phyloP scores from a whole-genome alignment of 2,888 invertebrate genomes.

The Drosophila neonasuta region DNA sequence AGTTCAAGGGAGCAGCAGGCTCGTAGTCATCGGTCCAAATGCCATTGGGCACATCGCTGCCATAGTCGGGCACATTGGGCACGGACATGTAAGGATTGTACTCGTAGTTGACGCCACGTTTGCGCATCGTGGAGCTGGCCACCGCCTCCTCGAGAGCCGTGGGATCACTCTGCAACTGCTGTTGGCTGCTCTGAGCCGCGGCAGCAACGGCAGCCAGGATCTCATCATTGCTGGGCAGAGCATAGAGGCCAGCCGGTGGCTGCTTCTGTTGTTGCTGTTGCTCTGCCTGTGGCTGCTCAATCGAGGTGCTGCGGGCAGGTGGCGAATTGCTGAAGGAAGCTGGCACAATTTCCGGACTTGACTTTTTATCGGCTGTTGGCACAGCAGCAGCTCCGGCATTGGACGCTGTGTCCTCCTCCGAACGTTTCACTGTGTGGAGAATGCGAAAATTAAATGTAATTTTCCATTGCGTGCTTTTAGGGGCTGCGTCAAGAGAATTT shows the following conservation, averaged over 20 bases:
- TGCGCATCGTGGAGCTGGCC: slow-evolving; percentile 74
- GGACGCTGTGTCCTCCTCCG: slow-evolving; percentile 35
- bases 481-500: slow-evolving; percentile 50
- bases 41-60: slow-evolving; percentile 72
- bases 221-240: slow-evolving; percentile 73
- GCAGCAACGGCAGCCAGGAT: slow-evolving; percentile 79
- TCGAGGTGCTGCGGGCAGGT: slow-evolving; percentile 44
- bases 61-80: slow-evolving; percentile 46
- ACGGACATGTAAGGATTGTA: slow-evolving; percentile 65
- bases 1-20: slow-evolving; percentile 63
- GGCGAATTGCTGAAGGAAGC: slow-evolving; percentile 76
- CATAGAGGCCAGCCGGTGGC: slow-evolving; percentile 51
- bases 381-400: slow-evolving; percentile 33
- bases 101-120: slow-evolving; percentile 79
- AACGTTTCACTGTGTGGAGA: slow-evolving; percentile 55
- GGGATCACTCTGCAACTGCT: slow-evolving; percentile 67
- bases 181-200: slow-evolving; percentile 69
- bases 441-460: slow-evolving; percentile 53
- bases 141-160: slow-evolving; percentile 56
- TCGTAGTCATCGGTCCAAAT: slow-evolving; percentile 81
- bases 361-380: slow-evolving; percentile 74
- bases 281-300: slow-evolving; percentile 13
- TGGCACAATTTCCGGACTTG: slow-evolving; percentile 79
- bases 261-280: slow-evolving; percentile 29
- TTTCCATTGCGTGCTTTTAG: slow-evolving; percentile 50